A percentile compares a stretch with the other conserved stretches of the same genome.
Evolutionary conservation across 2,888 invertebrate species (phyloP).

Genomic region (Hypsopygia costalis): DNA sequence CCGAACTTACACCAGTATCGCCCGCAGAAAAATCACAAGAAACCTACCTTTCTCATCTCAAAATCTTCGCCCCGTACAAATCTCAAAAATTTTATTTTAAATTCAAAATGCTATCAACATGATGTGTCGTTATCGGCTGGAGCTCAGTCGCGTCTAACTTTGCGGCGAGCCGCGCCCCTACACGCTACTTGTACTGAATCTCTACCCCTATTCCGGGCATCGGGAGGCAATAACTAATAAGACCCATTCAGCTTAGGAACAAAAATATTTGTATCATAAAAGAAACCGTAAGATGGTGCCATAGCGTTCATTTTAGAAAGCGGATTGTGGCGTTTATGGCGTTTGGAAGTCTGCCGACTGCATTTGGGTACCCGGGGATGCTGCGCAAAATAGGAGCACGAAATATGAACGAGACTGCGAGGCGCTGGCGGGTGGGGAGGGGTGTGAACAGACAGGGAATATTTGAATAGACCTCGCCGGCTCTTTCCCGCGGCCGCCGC

Average conservation of each 20-base stretch:
- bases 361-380: slow-evolving; percentile 79
- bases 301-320: slow-evolving; percentile 31
- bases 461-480: slow-evolving; percentile 75
- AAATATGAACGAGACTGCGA: slow-evolving; percentile 81
- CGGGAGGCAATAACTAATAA: slow-evolving; percentile 51
- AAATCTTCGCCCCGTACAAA: slow-evolving; percentile 11
- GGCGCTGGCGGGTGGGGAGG: slow-evolving; percentile 74
- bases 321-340: slow-evolving; percentile 32
- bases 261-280: slow-evolving; percentile 14
- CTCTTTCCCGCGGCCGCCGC: slow-evolving; percentile 53
- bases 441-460: slow-evolving; percentile 74
- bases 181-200: slow-evolving; percentile 79
- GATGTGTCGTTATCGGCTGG: slow-evolving; percentile 65
- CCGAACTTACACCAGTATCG: slow-evolving; percentile 13
- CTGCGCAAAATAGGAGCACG: slow-evolving; percentile 81
- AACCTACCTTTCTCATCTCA: slow-evolving; percentile 45
- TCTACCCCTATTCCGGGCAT: slow-evolving; percentile 78
- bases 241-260: slow-evolving; percentile 36
- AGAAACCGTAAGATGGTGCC: slow-evolving; percentile 18
- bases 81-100: slow-evolving; percentile 35
- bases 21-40: slow-evolving; percentile 18
- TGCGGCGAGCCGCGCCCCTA: slow-evolving; percentile 80
- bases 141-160: slow-evolving; percentile 79
- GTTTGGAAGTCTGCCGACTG: slow-evolving; percentile 71
- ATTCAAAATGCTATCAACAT: slow-evolving; percentile 46